Conservation (phyloP, 2,797 vertebrate genomes). For the Centropyge bicolor region DNA sequence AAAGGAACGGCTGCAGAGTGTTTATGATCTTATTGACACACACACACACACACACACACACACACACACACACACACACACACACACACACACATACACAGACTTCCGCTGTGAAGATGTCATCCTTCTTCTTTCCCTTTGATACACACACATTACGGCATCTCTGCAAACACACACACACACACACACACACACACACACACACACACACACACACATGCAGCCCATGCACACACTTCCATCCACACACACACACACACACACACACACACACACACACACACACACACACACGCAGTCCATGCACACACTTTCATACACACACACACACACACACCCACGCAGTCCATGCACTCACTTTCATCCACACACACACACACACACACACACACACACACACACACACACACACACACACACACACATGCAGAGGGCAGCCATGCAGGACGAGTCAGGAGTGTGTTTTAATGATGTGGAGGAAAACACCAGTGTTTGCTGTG, state of each 20-base stretch:
- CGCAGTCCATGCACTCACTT: not conserved
- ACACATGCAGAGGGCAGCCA: not conserved
- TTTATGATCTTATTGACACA: conserved; percentile 22
- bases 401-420: not conserved
- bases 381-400: conserved; percentile 1
- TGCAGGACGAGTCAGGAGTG: not conserved
- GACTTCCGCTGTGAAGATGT: not conserved
- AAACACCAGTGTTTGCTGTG: conserved; percentile 14
- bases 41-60: conserved; percentile 24
- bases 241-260: no score
- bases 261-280: not conserved
- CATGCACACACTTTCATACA: conserved; percentile 16
- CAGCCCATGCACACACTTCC: no score
- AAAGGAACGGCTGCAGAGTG: not conserved
- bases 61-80: conserved; percentile 10
- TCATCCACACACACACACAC: not conserved
- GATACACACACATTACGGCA: not conserved
- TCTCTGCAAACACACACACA: not conserved
- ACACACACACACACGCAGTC: conserved; percentile 1
- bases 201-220: not conserved
- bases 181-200: not conserved
- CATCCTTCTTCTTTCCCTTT: not conserved
- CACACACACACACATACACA: conserved; percentile 10
- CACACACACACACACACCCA: not conserved
- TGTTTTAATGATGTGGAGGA: conserved; percentile 23